These are phyloP conservation scores for Unio delphinus DNA, from an alignment of 2,888 invertebrate species.

Conservation along the genomic window DNA sequence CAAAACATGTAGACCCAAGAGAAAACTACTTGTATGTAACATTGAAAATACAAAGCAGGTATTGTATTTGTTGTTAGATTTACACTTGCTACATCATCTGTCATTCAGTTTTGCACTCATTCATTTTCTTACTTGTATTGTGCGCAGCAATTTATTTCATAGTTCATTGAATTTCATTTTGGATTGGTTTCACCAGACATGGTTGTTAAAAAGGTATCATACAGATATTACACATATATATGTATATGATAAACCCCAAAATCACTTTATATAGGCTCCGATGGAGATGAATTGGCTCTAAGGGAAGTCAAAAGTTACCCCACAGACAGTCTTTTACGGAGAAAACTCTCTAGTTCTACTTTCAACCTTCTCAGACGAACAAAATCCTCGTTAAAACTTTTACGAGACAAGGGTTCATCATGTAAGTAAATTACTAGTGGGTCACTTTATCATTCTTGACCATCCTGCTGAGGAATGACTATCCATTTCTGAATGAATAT, in stretches of 20 bases:
- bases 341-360: constrained; percentile 25
- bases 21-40: too few species aligned
- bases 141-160: constrained; percentile 6
- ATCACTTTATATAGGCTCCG: neutral
- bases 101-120: too few species aligned
- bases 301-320: constrained; percentile 32
- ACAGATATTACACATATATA: too few species aligned
- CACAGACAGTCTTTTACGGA: constrained; percentile 12
- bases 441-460: too few species aligned
- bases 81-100: too few species aligned
- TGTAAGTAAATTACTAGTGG: too few species aligned
- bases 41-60: too few species aligned
- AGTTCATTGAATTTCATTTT: neutral
- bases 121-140: neutral
- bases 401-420: constrained; percentile 28
- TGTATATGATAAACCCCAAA: too few species aligned
- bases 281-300: constrained; percentile 11
- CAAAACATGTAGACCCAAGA: too few species aligned
- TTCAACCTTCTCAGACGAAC: constrained; percentile 30
- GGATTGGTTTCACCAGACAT: neutral
- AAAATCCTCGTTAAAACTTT: constrained; percentile 34
- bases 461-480: too few species aligned
- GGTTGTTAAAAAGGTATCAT: neutral
- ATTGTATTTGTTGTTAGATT: too few species aligned
- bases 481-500: too few species aligned